phyloP scores from a whole-genome alignment of 2,888 invertebrate genomes.

The Aricia artaxerxes region DNA sequence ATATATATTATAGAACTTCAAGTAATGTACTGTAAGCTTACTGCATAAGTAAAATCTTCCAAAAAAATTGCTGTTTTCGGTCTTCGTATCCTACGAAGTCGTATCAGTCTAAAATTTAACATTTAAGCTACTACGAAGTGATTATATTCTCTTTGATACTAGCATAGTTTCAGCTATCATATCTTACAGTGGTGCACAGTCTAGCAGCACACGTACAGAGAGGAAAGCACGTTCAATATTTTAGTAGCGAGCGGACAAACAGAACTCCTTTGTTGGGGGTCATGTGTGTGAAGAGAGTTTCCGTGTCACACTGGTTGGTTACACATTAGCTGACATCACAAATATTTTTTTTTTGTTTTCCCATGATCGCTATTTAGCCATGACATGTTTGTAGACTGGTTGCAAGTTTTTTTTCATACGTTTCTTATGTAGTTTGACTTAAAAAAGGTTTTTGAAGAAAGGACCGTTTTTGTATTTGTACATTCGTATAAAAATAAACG shows the following conservation, averaged over 20 bases:
- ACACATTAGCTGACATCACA: conserved; percentile 72
- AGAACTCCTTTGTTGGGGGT: conserved; percentile 77
- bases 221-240: conserved; percentile 73
- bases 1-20: neutral
- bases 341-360: conserved; percentile 74
- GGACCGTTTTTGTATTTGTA: neutral
- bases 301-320: conserved; percentile 75
- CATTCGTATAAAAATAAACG: neutral
- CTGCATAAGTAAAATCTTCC: too few relatives aligned
- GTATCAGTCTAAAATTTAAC: too few relatives aligned
- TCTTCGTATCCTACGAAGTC: too few relatives aligned
- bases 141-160: too few relatives aligned
- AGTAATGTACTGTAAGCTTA: too few relatives aligned
- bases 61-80: too few relatives aligned
- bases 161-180: conserved; percentile 33
- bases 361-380: conserved; percentile 68
- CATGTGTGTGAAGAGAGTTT: conserved; percentile 78
- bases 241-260: conserved; percentile 77
- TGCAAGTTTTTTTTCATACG: conserved; percentile 47
- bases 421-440: conserved; percentile 39
- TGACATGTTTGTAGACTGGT: conserved; percentile 55
- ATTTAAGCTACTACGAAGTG: too few relatives aligned
- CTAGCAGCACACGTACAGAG: conserved; percentile 51
- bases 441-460: neutral
- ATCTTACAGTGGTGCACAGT: conserved; percentile 49